Evolutionary conservation across 2,113 vertebrate species (phyloP), one percentile per base, ranked within the genome.

Genomic region (Reinhardtius hippoglossoides): DNA sequence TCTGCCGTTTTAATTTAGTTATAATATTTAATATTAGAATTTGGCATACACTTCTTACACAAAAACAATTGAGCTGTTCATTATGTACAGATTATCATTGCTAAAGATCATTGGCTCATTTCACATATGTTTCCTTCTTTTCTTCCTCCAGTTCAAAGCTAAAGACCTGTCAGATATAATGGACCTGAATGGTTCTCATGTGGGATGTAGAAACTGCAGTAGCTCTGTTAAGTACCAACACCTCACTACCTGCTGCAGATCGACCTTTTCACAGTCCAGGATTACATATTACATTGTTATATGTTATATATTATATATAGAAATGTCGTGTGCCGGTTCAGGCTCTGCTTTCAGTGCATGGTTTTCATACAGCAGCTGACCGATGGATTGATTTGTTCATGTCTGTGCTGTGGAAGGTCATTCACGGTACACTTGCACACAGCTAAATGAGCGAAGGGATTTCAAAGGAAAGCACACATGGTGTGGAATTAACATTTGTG

Each of bases 371-470:
- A 69, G 54, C n/a, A 69, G 23, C 74, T n/a, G 23, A 75, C 13
- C 77, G 20, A 16, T 8, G 57, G 63, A 81, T 78, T 76, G 63
- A 81, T 78, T 76, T 55, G 46, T 16, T 5, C 52, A 18, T 35
- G 66, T 50, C 46, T 71, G 13, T 16, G 6, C 9, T 44, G n/a
- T 21, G 4, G 5, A 66, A 76, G 42, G 64, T 76, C 71, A 42
- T 63, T 76, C 24, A 27, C 24, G 0, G 18, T 54, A 9, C 46
- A 50, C 50, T n/a, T n/a, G 8, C 44, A 48, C 44, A 44, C 42
- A 44, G 9, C 9, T 42, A 42, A 42, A 42, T 42, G 40, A 48
- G 44, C 44, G 16, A 48, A 5, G 50, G 9, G 50, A 21, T n/a
- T 54, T 54, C 20, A n/a, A 54, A 54, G 50, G 18, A 21, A 54